Percentiles rank a stretch among this genome's conserved stretches.
Evolutionary conservation across 1,140 invertebrate species (phyloP).

Genomic region (Conus betulinus): DNA sequence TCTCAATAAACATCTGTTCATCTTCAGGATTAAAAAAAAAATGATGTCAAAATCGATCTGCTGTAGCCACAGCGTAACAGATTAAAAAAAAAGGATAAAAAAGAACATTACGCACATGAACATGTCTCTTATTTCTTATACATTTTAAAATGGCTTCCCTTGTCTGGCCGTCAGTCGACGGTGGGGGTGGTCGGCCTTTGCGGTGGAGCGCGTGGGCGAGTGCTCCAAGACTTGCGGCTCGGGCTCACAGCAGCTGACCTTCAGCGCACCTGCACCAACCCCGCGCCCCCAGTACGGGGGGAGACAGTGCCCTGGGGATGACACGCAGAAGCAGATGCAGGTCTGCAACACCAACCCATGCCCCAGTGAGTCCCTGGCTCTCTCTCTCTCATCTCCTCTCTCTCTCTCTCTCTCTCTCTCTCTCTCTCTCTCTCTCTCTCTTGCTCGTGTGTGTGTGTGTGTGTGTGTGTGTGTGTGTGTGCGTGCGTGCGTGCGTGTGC

Average conservation of each 20-base stretch:
- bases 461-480: not conserved
- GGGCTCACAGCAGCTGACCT: constrained; percentile 28
- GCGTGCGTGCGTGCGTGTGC: not conserved
- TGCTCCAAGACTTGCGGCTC: constrained; percentile 24
- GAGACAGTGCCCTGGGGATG: constrained; percentile 37
- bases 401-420: not conserved
- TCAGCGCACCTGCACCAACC: constrained; percentile 41
- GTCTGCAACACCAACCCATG: constrained; percentile 43
- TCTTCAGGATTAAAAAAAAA: no score
- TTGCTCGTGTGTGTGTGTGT: no score
- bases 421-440: no score
- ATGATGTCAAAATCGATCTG: no score
- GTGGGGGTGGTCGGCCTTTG: constrained; percentile 25
- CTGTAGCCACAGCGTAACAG: no score
- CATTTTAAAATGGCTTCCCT: constrained; percentile 14
- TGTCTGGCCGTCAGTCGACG: constrained; percentile 25
- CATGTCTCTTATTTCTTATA: not conserved
- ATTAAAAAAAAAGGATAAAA: no score
- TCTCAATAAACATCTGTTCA: no score
- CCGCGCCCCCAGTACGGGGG: constrained; percentile 44
- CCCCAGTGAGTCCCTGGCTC: constrained; percentile 41
- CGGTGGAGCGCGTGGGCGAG: not conserved
- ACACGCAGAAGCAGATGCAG: not conserved
- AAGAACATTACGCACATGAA: not conserved
- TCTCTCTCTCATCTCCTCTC: not conserved